Base-by-base conservation (phyloP, 2,113 vertebrate genomes). In the Daphoenositta chrysoptera region DNA sequence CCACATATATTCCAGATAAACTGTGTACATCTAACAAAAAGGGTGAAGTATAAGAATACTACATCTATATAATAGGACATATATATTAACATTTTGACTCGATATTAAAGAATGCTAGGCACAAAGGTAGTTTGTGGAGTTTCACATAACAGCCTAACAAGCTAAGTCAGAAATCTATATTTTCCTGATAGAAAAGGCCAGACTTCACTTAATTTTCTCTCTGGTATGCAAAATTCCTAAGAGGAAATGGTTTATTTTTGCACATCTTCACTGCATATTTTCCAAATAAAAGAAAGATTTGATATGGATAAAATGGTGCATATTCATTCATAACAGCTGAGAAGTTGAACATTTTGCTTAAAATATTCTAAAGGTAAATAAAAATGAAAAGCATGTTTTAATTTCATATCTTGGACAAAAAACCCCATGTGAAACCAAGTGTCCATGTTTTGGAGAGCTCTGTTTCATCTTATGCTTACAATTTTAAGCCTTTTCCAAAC, bases 401-500 rank as follows among this genome's bases (percentile, higher is more conserved):
- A 42, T 75, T 65, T 76, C 72, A 48, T 28, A 9, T 33, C 12
- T 76, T 81, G 40, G 42, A 15, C 7, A 48, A 86, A 86, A 72
- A 56, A 4, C 0, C 1, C 3, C 4, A 7, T 69, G 15, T 2
- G 2, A 28, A 73, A 37, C 5, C 5, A 48, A 37, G 12, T 28
- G 17, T 26, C 37, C 15, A 11, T 56, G 26, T 66, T 92, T 73
- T 73, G 20, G 4, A 70, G 14, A 94, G n/a, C 3, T 73, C 1
- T 60, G 16, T 78, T 84, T 87, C 42, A 44, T 11, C 7, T 56
- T 76, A 30, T 14, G 4, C 14, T 80, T 73, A 22, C 13, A n/a
- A 20, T 33, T 47, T 8, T 13, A 72, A 24, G 3, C 2, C 3
- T 77, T 24, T 79, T 65, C 13, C 21, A 81, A 89, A 54, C 20